Evolutionary conservation across 2,888 invertebrate species (phyloP).

Genomic region (Rhagonycha fulva): DNA sequence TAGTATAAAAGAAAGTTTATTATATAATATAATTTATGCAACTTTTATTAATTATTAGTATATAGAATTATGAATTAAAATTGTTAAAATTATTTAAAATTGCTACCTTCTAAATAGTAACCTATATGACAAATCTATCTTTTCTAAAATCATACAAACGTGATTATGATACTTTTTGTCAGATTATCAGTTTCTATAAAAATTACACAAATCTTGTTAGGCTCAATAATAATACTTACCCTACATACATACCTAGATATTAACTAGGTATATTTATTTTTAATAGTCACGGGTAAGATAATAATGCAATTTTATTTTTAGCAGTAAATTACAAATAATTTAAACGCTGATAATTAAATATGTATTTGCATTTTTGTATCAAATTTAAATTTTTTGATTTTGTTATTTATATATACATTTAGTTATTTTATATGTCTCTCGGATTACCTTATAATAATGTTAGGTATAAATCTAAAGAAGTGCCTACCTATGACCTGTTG

Average conservation of each 20-base stretch:
- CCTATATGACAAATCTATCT: background rate
- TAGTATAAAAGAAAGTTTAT: background rate
- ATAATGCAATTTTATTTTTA: no score
- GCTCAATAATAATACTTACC: background rate
- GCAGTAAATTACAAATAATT: no score
- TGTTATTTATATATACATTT: no score
- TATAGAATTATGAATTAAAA: background rate
- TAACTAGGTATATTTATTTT: no score
- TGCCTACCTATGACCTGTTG: conserved; percentile 28
- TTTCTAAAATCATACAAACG: background rate
- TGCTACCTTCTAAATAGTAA: background rate
- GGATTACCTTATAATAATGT: no score
- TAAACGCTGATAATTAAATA: no score
- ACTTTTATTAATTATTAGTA: background rate
- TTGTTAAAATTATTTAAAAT: background rate
- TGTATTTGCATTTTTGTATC: no score
- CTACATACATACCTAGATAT: no score
- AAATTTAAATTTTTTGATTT: no score
- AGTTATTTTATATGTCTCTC: no score
- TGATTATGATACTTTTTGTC: background rate
- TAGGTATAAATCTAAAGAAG: no score
- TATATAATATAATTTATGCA: background rate
- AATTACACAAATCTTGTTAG: background rate
- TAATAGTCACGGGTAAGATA: no score
- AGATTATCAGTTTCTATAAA: background rate